These are phyloP conservation scores for Habropoda laboriosa DNA, from an alignment of 1,140 invertebrate species.

Conservation along the genomic window DNA sequence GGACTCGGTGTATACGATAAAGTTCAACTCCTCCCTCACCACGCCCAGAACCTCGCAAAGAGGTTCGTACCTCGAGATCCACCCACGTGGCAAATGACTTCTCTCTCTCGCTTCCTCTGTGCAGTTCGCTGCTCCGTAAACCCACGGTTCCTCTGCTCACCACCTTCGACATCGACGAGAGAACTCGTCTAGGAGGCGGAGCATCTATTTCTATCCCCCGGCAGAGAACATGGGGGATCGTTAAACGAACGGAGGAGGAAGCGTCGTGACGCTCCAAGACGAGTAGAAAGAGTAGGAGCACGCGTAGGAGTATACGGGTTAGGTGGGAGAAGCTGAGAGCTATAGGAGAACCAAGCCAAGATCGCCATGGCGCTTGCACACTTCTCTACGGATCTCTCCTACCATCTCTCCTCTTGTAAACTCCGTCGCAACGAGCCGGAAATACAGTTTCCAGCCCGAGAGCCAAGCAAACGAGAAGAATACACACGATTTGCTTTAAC, in stretches of 20 bases:
- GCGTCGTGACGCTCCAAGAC: constrained; percentile 10
- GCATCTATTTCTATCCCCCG: constrained; percentile 78
- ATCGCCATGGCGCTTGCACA: constrained; percentile 21
- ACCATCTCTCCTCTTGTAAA: neutral
- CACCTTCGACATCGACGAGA: constrained; percentile 21
- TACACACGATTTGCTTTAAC: constrained; percentile 13
- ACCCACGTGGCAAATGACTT: constrained; percentile 15
- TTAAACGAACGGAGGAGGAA: constrained; percentile 54
- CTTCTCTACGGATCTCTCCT: neutral
- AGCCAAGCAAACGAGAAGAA: neutral
- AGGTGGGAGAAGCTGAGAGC: neutral
- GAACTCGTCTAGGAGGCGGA: constrained; percentile 76
- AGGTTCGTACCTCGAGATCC: constrained; percentile 53
- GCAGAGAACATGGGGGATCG: constrained; percentile 60
- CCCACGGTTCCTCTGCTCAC: constrained; percentile 2
- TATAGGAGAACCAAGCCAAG: neutral
- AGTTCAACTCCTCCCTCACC: constrained; percentile 76
- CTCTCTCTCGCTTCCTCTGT: constrained; percentile 2
- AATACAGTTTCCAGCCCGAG: constrained; percentile 18
- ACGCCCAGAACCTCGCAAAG: constrained; percentile 70
- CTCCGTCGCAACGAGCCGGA: constrained; percentile 10
- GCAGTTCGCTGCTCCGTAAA: neutral
- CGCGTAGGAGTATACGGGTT: constrained; percentile 19
- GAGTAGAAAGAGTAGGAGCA: constrained; percentile 28
- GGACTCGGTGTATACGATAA: constrained; percentile 65